Evolutionary conservation across 1,140 invertebrate genomes (phyloP).

Genomic region (Varroa destructor): DNA sequence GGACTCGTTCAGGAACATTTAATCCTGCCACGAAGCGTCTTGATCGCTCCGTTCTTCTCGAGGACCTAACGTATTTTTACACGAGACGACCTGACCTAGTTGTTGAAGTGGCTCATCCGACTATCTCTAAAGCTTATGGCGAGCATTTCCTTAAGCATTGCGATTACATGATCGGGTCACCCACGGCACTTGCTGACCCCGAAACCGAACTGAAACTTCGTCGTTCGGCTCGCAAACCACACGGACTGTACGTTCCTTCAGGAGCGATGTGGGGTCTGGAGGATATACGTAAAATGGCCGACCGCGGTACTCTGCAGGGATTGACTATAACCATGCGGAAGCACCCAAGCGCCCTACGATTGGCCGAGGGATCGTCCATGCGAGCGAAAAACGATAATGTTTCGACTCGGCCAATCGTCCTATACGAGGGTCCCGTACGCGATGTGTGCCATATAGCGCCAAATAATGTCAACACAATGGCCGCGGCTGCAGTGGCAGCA

Average conservation of each 20-base stretch:
- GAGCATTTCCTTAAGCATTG: conserved; percentile 41
- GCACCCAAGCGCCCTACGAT: conserved; percentile 48
- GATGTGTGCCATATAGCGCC: conserved; percentile 49
- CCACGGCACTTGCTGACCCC: conserved; percentile 46
- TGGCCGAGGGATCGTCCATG: conserved; percentile 39
- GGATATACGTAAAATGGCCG: conserved; percentile 51
- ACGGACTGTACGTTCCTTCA: conserved; percentile 47
- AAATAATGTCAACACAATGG: conserved; percentile 53
- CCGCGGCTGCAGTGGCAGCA: conserved; percentile 48
- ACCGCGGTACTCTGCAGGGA: conserved; percentile 46
- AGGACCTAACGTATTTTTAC: conserved; percentile 40
- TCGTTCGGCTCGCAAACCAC: conserved; percentile 36
- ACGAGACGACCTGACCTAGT: conserved; percentile 45
- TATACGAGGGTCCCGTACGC: conserved; percentile 49
- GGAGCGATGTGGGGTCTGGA: conserved; percentile 53
- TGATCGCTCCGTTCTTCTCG: conserved; percentile 38
- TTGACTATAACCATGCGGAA: conserved; percentile 50
- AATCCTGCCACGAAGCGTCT: conserved; percentile 37
- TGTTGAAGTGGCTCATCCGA: conserved; percentile 51
- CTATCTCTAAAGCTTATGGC: conserved; percentile 44
- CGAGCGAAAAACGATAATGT: conserved; percentile 43
- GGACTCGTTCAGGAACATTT: conserved; percentile 43
- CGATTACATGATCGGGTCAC: conserved; percentile 48
- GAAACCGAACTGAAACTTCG: conserved; percentile 40
- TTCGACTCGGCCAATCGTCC: conserved; percentile 36